Evolutionary conservation across 1,140 invertebrate species (phyloP), one percentile per base, ranked within the genome.

Genomic region (Chironomus tepperi): DNA sequence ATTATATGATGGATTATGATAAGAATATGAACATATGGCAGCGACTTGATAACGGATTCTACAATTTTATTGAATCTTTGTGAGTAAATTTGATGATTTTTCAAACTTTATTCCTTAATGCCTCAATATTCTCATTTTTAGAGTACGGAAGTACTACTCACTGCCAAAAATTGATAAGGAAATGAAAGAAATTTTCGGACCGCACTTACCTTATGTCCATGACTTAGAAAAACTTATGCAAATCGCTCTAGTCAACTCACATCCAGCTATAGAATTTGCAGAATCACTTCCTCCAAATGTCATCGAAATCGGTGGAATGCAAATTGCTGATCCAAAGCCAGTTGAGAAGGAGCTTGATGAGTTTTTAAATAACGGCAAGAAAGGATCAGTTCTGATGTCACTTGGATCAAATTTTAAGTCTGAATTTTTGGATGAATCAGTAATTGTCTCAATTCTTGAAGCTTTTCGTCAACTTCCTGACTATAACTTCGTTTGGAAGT

Each of bases 261-360:
- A 86, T 77, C 80, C 83, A 9, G 77, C 79, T 1, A 75, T 85
- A 5, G 82, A 84, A 72, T 80, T 80, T 76, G 76, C 83, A 5
- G 78, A 83, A 65, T 80, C 84, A 7, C 74, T 85, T 42, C 76
- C 84, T 7, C 84, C 86, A n/a, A 84, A 85, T 77, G 79, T 87
- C 0, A 82, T 88, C 18, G 83, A 85, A 77, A 83, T 88, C 3
- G 86, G 85, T 21, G 86, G 86, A 0, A 76, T 87, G 7, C 86
- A 87, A 76, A 82, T 83, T 43, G 79, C 81, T 76, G 77, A 74
- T 10, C 75, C 78, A 19, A 78, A 79, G 64, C 57, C 76, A 74
- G 7, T 81, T 76, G 75, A 77, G 1, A 9, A 82, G 77, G 81
- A 85, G 74, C 75, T 85, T 15, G 78, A 85, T 75, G 75, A 80